A percentile compares a stretch with the other conserved stretches of the same genome.
phyloP scores from a whole-genome alignment of 2,113 vertebrate genomes.

The Myotis yumanensis region DNA sequence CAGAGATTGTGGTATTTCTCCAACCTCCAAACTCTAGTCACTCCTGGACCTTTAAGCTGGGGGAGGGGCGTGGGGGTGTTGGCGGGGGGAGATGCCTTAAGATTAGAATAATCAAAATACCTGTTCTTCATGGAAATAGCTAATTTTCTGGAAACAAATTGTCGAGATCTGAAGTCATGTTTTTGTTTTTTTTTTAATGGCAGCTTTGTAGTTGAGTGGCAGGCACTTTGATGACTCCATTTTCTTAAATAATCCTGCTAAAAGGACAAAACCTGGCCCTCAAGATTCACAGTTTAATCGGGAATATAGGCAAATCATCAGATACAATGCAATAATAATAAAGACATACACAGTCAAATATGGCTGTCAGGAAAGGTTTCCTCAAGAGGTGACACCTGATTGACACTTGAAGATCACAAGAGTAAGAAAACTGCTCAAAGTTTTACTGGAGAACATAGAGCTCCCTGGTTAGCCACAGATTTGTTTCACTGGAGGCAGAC shows the following conservation, averaged over 20 bases:
- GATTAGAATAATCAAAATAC: slow-evolving; percentile 18
- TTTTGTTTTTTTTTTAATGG: neutral
- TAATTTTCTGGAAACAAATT: neutral
- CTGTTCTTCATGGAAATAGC: neutral
- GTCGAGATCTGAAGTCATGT: neutral
- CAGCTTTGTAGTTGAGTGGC: neutral
- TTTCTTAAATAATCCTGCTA: neutral
- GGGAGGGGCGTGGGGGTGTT: neutral
- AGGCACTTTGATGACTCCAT: neutral
- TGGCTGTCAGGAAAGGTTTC: neutral
- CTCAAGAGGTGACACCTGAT: neutral
- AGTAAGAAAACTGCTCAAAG: neutral
- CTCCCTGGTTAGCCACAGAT: neutral
- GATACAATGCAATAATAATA: neutral
- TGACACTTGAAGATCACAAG: neutral
- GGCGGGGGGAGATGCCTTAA: neutral
- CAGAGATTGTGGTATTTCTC: neutral
- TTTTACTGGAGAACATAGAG: neutral
- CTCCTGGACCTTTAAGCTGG: neutral
- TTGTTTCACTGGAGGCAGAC: neutral
- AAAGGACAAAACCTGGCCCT: neutral
- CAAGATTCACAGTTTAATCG: neutral
- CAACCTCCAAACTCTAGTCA: neutral
- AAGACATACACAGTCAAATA: neutral
- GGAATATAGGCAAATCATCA: neutral